Evolutionary conservation across 2,797 vertebrate species (phyloP).

Genomic region (Carapus acus): DNA sequence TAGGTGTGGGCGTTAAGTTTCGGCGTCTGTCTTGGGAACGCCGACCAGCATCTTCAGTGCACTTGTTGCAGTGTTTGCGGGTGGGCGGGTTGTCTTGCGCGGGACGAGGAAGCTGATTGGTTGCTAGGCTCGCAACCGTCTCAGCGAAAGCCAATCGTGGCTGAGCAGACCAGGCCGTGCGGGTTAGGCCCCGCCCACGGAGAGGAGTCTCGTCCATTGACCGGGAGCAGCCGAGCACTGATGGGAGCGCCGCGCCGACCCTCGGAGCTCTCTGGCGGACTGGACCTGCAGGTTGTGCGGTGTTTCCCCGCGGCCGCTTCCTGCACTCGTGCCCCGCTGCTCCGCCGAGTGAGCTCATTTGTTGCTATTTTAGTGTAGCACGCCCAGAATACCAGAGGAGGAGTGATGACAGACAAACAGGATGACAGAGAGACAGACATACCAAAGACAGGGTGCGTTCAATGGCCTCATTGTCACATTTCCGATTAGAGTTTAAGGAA

Average conservation of each 20-base stretch:
- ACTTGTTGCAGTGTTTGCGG: slow-evolving; percentile 73
- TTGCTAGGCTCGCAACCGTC: slow-evolving; percentile 40
- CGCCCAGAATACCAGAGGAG: slow-evolving; percentile 39
- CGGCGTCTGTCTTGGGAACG: slow-evolving; percentile 46
- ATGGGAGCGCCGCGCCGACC: slow-evolving; percentile 1
- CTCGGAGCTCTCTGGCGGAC: slow-evolving; percentile 45
- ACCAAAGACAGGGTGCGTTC: neutral
- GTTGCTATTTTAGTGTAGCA: slow-evolving; percentile 23
- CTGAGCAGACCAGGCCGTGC: neutral
- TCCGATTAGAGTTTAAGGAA: too few relatives aligned
- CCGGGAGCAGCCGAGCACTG: slow-evolving; percentile 5
- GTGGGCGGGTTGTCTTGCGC: slow-evolving; percentile 45
- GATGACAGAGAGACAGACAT: neutral
- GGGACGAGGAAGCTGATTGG: slow-evolving; percentile 40
- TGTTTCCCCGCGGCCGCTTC: slow-evolving; percentile 25
- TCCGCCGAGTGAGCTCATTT: slow-evolving; percentile 26
- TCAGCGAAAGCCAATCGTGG: slow-evolving; percentile 43
- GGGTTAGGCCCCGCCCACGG: slow-evolving; percentile 33
- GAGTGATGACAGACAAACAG: slow-evolving; percentile 2
- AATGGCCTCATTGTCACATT: neutral
- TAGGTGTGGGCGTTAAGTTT: slow-evolving; percentile 17
- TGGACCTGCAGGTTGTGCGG: slow-evolving; percentile 52
- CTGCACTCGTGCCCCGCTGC: slow-evolving; percentile 25
- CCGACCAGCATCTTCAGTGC: slow-evolving; percentile 66
- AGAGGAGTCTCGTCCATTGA: slow-evolving; percentile 34